Conservation (phyloP, 2,113 vertebrate species). For the Paratilapia polleni region DNA sequence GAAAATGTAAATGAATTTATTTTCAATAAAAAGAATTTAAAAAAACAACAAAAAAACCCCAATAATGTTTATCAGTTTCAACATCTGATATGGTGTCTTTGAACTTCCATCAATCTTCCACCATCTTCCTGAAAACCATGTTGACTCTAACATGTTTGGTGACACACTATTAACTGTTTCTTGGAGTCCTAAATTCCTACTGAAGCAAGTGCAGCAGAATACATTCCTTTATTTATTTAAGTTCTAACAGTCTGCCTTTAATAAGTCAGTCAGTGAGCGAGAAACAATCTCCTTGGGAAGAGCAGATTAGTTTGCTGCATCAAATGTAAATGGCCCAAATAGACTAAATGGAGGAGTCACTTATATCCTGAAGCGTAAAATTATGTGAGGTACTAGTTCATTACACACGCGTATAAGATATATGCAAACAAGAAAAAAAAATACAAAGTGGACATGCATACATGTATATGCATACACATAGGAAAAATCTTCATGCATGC, state of each 20-base stretch:
- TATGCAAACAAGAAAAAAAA: background rate
- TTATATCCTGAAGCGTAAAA: constrained; percentile 67
- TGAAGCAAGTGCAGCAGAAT: background rate
- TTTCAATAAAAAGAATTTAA: no score
- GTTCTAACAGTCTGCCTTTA: constrained; percentile 3
- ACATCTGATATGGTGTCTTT: no score
- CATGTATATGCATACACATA: background rate
- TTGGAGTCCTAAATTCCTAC: background rate
- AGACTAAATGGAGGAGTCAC: constrained; percentile 54
- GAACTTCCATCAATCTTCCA: no score
- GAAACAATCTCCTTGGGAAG: constrained; percentile 50
- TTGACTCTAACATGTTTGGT: background rate
- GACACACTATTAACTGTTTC: background rate
- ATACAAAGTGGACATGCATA: background rate
- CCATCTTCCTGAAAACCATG: no score
- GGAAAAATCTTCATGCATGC: background rate
- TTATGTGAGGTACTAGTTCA: constrained; percentile 57
- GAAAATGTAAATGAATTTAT: no score
- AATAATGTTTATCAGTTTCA: no score
- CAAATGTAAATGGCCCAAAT: constrained; percentile 42
- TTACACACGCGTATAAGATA: constrained; percentile 50
- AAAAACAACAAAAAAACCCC: no score
- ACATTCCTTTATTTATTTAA: background rate
- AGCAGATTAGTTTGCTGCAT: constrained; percentile 52
- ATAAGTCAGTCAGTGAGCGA: constrained; percentile 46